Evolutionary conservation across 1,140 invertebrate species (phyloP).

Genomic region (Trachymyrmex septentrionalis): DNA sequence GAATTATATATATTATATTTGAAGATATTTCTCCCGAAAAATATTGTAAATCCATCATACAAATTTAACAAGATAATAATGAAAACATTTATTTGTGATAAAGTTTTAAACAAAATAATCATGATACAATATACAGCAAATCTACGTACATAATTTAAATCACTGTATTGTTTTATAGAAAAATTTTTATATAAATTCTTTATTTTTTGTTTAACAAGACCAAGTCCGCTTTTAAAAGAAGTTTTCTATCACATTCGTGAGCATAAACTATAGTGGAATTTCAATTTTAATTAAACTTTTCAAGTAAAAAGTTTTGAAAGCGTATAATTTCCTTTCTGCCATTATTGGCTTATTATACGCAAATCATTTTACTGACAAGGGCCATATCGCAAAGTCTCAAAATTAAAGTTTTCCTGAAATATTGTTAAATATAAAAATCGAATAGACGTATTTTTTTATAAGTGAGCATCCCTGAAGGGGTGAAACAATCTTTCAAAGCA

Average conservation of each 20-base stretch:
- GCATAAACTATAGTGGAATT: not conserved
- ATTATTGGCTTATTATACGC: not conserved
- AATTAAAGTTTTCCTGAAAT: no score
- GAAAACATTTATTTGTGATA: conserved; percentile 23
- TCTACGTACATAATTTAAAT: not conserved
- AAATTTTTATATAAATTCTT: not conserved
- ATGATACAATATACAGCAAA: not conserved
- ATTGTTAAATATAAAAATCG: no score
- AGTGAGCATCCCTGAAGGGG: no score
- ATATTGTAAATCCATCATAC: not conserved
- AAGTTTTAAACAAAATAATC: conserved; percentile 15
- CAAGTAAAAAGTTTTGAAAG: conserved; percentile 6
- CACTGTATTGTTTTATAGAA: not conserved
- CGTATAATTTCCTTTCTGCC: not conserved
- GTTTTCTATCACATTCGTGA: not conserved
- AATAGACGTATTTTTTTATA: no score
- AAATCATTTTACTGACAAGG: no score
- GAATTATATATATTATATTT: conserved; percentile 13
- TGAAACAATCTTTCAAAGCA: no score
- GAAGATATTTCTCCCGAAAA: not conserved
- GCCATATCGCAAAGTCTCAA: no score
- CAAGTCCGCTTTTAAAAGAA: conserved; percentile 17
- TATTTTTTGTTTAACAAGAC: not conserved
- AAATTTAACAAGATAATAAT: conserved; percentile 34
- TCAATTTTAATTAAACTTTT: conserved; percentile 9